phyloP scores from a whole-genome alignment of 2,113 vertebrate species.

The Plecotus auritus region DNA sequence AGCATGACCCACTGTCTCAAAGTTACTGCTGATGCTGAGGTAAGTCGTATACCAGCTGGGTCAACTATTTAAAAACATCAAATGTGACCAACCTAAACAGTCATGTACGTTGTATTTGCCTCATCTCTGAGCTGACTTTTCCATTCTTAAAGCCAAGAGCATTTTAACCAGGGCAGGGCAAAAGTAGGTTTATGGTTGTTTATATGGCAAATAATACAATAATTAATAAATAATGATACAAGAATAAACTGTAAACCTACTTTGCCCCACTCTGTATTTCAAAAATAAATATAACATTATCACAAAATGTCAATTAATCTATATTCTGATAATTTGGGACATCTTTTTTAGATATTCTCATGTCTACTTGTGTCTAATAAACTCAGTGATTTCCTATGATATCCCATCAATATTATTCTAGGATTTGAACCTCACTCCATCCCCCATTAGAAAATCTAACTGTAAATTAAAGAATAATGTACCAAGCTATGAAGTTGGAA shows the following conservation, averaged over 20 bases:
- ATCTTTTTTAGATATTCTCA: neutral
- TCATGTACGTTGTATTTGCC: neutral
- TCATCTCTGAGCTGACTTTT: constrained; percentile 62
- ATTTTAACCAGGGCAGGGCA: neutral
- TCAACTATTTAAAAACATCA: constrained; percentile 64
- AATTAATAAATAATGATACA: neutral
- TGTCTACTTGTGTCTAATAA: neutral
- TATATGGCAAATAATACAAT: neutral
- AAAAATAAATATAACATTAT: constrained; percentile 35
- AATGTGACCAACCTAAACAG: constrained; percentile 34
- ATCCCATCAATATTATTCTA: neutral
- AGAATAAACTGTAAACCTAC: neutral
- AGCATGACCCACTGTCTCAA: neutral
- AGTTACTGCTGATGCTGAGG: constrained; percentile 20
- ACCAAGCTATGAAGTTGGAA: neutral
- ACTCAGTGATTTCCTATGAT: neutral
- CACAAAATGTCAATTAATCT: neutral
- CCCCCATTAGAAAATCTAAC: neutral
- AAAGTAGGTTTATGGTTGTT: neutral
- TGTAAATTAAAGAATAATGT: constrained; percentile 6
- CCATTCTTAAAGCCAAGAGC: constrained; percentile 52
- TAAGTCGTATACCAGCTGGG: constrained; percentile 62
- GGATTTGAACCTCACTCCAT: neutral
- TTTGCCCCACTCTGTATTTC: neutral
- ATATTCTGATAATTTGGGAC: neutral